Evolutionary conservation across 2,797 vertebrate genomes (phyloP), one percentile per base, ranked within the genome.

Genomic region (Microtus obscurus): DNA sequence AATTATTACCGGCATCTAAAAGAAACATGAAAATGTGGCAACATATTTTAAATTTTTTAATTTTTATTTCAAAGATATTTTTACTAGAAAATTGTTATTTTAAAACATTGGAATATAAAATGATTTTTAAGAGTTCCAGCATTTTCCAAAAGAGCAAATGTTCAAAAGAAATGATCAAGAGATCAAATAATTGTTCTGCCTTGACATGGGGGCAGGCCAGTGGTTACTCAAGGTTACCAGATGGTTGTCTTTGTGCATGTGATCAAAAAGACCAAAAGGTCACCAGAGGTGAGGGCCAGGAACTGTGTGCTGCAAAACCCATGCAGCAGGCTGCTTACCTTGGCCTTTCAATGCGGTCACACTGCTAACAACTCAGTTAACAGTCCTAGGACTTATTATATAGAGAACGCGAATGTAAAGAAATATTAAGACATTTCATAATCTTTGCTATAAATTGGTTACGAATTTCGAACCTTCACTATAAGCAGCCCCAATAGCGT

Each of bases 191-290:
- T 94, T 92, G 91, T 97, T 96, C 74, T 95, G 86, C 92, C 96
- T 98, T 96, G 81, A 94, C 97, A 95, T 97, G 97, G 97, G 97
- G 98, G 94, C 97, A 98, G 97, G 98, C 98, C 96, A 97, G 98
- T 96, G 98, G 98, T 98, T 98, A 98, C 97, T 94, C 93, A 96
- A 98, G 98, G 98, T 98, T 98, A 99, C 97, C 97, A 98, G 98
- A 98, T 96, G 98, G 99, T 99, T 98, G 98, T 98, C 98, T 98
- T 98, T 97, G 97, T 97, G 97, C 98, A 99, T 98, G 97, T 97
- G 98, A 99, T 97, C 98, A 98, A 97, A 97, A 98, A 97, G 97
- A 98, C 98, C 98, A 98, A 99, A 99, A 99, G 99, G 99, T 99
- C 99, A 99, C 96, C 94, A 93, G 6, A 63, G 76, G 95, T 98